Percentiles rank a stretch among this genome's conserved stretches.
These are phyloP conservation scores for Notolabrus celidotus DNA, from an alignment of 2,797 vertebrate species.

Conservation along the genomic window DNA sequence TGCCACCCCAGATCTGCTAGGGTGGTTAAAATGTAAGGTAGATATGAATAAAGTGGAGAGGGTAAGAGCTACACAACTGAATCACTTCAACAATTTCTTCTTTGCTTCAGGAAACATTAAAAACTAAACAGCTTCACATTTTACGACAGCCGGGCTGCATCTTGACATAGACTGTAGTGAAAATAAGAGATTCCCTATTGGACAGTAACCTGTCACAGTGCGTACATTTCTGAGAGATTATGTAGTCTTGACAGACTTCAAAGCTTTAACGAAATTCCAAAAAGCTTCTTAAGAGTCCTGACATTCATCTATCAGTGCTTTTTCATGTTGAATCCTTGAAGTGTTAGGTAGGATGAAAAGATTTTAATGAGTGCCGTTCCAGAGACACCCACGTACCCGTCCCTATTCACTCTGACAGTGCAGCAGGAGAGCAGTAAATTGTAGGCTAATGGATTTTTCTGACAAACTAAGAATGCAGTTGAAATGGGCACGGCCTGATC, in stretches of 20 bases:
- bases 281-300: conserved; percentile 29
- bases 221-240: conserved; percentile 6
- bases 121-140: not conserved
- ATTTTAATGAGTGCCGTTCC: conserved; percentile 64
- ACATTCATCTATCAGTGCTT: conserved; percentile 28
- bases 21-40: too few species aligned
- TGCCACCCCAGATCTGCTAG: too few species aligned
- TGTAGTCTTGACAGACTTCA: conserved; percentile 36
- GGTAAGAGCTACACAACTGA: not conserved
- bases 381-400: conserved; percentile 52
- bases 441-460: conserved; percentile 63
- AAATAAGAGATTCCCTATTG: not conserved
- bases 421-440: conserved; percentile 57
- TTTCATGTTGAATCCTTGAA: conserved; percentile 53
- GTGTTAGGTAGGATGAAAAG: conserved; percentile 64
- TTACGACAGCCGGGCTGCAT: not conserved
- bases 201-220: conserved; percentile 3
- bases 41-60: not conserved
- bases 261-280: conserved; percentile 41
- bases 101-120: not conserved
- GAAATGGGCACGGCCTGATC: conserved; percentile 41
- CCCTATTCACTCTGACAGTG: conserved; percentile 42
- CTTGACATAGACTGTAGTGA: not conserved
- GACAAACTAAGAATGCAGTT: conserved; percentile 56
- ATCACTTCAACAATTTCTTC: not conserved